Evolutionary conservation across 2,888 invertebrate species (phyloP), one percentile per base, ranked within the genome.

Genomic region (Spialia ferax): DNA sequence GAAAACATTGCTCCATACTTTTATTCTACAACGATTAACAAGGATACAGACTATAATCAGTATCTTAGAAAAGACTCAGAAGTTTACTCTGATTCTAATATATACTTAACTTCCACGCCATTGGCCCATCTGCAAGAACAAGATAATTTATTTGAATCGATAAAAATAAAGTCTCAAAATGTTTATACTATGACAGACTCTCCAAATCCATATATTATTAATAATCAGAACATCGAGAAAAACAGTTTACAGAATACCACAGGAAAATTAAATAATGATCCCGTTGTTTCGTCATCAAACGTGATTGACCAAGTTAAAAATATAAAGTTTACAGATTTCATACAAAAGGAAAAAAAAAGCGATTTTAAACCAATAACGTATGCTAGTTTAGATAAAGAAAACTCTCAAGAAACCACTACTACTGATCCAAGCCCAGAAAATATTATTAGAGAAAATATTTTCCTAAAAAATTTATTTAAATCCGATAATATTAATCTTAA

Each of bases 401-500:
- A 15, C 18, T 69, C 71, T 68, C 74, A 78, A 22, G 70, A 74
- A 66, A 69, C 70, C 29, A 73, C 76, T 20, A 77, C 69, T 38
- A 75, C 73, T 1, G 80, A 75, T 63, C 84, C 86, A 57, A 71
- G 82, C 50, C 83, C 18, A 79, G 73, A 84, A 74, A 80, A 86
- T 22, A 77, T 84, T 18, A 75, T 93, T 29, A 78, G 81, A 71
- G 82, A 85, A 1, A 93, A 93, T 65, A 83, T 92, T 61, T 93
- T 93, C 73, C 74, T 93, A 18, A 89, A 85, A 77, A 87, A 86
- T 71, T 65, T 92, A 50, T 77, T 88, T n/a, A 83, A 75, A 29
- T 70, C 73, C 2, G 76, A 79, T 11, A 77, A 79, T 42, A 71
- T 72, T 23, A 76, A 81, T 42, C 20, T 54, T 61, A 63, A 57